These are phyloP conservation scores for Pelvicachromis taeniatus DNA, from an alignment of 2,113 vertebrate genomes.

Conservation along the genomic window DNA sequence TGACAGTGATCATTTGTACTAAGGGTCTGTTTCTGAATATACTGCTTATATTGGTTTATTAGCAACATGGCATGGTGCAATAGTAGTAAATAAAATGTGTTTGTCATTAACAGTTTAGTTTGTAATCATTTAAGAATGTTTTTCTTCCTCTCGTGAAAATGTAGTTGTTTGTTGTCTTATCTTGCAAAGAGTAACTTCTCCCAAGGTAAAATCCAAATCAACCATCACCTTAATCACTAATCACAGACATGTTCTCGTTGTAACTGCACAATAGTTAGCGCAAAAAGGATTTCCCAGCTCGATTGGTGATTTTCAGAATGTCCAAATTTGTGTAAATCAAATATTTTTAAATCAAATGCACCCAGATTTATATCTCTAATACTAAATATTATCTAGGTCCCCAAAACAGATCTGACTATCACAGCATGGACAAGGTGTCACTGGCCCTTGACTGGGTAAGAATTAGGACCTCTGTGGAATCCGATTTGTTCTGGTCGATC, in stretches of 20 bases:
- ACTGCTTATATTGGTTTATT: background rate
- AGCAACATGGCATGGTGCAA: background rate
- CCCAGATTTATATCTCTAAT: background rate
- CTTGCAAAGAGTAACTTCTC: background rate
- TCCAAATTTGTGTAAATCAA: background rate
- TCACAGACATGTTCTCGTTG: background rate
- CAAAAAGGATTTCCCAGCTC: fast-evolving
- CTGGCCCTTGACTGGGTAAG: background rate
- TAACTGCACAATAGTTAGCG: background rate
- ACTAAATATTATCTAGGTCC: background rate
- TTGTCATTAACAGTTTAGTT: background rate
- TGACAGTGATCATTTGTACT: background rate
- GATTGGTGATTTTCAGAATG: background rate
- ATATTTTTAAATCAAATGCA: background rate
- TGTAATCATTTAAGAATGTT: background rate
- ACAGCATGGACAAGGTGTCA: background rate
- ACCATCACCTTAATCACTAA: background rate
- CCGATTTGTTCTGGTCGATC: background rate
- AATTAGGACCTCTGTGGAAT: background rate
- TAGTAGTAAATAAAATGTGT: background rate
- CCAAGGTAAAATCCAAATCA: background rate
- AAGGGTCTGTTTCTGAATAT: background rate
- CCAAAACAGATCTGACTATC: background rate
- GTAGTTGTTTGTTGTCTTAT: background rate
- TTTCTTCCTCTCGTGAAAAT: background rate